phyloP scores from a whole-genome alignment of 2,888 invertebrate genomes.

The Ophraella communa region DNA sequence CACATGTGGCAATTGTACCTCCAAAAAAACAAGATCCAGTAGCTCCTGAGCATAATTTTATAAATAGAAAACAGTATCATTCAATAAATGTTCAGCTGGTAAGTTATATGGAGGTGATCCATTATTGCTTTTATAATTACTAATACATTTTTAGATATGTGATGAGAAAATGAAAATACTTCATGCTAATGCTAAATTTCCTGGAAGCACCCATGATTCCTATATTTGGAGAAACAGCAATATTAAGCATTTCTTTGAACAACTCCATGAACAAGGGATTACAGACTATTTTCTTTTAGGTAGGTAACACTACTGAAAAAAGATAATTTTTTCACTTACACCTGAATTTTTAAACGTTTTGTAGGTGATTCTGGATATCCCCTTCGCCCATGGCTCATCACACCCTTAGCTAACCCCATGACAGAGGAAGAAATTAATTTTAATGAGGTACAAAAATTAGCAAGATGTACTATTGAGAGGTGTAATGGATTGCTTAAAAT shows the following conservation, averaged over 20 bases:
- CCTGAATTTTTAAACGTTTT: slow-evolving; percentile 15
- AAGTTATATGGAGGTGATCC: neutral
- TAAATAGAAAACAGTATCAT: too few species aligned
- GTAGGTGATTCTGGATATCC: slow-evolving; percentile 24
- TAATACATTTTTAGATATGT: slow-evolving; percentile 14
- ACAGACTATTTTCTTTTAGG: neutral
- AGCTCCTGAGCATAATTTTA: too few species aligned
- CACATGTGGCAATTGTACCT: too few species aligned
- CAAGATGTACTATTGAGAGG: slow-evolving; percentile 22
- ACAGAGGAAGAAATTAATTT: slow-evolving; percentile 19
- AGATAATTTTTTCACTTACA: neutral
- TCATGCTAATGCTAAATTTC: slow-evolving; percentile 1
- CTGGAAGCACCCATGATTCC: too few species aligned
- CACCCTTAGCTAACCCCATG: too few species aligned
- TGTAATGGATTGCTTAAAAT: slow-evolving; percentile 26
- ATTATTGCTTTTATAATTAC: neutral
- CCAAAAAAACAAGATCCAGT: too few species aligned
- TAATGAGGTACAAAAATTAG: slow-evolving; percentile 18
- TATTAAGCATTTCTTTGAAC: too few species aligned
- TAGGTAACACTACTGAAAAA: neutral
- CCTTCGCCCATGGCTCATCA: too few species aligned
- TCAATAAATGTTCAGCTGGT: too few species aligned
- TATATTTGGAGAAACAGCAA: too few species aligned
- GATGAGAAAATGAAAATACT: slow-evolving; percentile 22
- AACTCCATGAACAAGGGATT: neutral